Base-by-base conservation (phyloP, 2,888 invertebrate genomes). In the Cepaea hortensis region DNA sequence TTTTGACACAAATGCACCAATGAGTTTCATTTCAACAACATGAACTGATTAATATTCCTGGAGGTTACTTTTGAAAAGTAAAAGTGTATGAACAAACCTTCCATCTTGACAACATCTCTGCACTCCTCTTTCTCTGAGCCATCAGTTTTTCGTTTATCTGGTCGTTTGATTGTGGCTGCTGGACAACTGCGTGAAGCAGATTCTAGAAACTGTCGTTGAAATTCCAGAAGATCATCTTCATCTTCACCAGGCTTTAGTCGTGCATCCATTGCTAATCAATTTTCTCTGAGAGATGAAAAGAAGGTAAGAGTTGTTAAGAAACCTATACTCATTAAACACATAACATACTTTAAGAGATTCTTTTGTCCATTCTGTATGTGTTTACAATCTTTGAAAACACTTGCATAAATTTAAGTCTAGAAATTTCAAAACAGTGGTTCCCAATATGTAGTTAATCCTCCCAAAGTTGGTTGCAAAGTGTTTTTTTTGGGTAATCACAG, bases 221-320 rank as follows among this genome's bases (percentile, higher is more conserved):
- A 91, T 76, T 90, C 90, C 15, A 94, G 89, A 80, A 94, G 88
- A 84, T 94, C 94, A 73, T 93, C 93, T 85, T 94, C 94, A 46
- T 91, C 90, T 73, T 94, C 94, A 3, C 91, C 91, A n/a, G 91
- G 89, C 76, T 91, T 92, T 55, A 93, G 93, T 85, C 93, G 87
- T 55, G 89, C 88, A 35, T 89, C 86, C 90, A 90, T 91, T 46
- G 62, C 76, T 88, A 15, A 79, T 70, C n/a, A 68, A 9, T 68
- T 46, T 46, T 70, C 9, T 35, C 50, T 55, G 55, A 55, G 7
- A 9, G 55, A 55, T 55, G 55, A 9, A 9, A 55, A 55, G 23
- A n/a, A 18, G 13, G n/a, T 62, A 48, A n/a, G 35, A 81, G 23
- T 23, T 62, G 13, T 65, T n/a, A 55, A 55, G 55, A 6, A 55